Evolutionary conservation across 1,140 invertebrate species (phyloP), one percentile per base, ranked within the genome.

Genomic region (Zaprionus capensis): DNA sequence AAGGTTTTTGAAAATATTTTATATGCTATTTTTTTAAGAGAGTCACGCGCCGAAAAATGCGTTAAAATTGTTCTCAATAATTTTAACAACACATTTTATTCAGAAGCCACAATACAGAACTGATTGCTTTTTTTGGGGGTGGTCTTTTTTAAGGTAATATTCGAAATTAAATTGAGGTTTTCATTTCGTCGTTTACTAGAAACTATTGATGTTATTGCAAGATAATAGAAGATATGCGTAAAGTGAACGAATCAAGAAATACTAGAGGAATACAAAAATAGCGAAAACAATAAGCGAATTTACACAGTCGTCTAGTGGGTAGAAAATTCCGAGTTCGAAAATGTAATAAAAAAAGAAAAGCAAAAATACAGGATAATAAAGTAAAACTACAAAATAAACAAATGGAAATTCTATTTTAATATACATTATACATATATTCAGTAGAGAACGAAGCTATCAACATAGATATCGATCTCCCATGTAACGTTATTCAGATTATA

Each of bases 201-300:
- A 46, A 56, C 80, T 90, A 80, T 90, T 90, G 73, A 90, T 90
- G 76, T 90, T 90, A 82, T 90, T 90, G 85, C 68, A 24, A 85
- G 71, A 90, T 90, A 90, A 85, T 90, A 85, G 79, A 90, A 82
- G 46, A 90, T 88, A 88, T 74, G 70, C 36, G 38, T 66, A 71
- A 56, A 14, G 75, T 46, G 17, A 66, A 58, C 75, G 36, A 71
- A 28, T 44, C 20, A 26, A 36, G 26, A 75, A 57, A 57, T 46
- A 57, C 34, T 51, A 49, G 12, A 64, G 15, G 1, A 69, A 26
- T 4, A 26, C 22, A 22, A 5, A 61, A 72, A 31, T 58, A 64
- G 64, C 76, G 31, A 68, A 73, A 76, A 75, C 67, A 80, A 79
- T 68, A 85, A 80, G 73, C 82, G 85, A 85, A 90, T 85, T 90